Evolutionary conservation across 2,113 vertebrate species (phyloP).

Genomic region (Peromyscus maniculatus): DNA sequence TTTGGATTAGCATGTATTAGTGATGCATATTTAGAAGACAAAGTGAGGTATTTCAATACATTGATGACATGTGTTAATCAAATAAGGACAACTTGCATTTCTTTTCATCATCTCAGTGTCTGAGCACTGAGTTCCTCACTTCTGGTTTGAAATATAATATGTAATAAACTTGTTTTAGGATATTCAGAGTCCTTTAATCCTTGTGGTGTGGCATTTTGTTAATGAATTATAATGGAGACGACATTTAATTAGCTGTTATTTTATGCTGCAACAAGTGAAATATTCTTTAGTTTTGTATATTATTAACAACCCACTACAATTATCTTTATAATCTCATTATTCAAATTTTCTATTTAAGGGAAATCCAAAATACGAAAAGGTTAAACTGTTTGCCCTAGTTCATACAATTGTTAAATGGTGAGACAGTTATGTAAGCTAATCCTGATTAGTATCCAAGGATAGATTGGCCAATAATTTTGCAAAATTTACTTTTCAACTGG

Average conservation of each 20-base stretch:
- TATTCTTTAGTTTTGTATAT: neutral
- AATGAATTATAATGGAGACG: slow-evolving; percentile 23
- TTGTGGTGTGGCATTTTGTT: slow-evolving; percentile 9
- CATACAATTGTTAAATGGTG: neutral
- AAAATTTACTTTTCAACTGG: neutral
- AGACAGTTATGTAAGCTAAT: neutral
- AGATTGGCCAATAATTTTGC: neutral
- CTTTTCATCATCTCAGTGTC: neutral
- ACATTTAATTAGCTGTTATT: neutral
- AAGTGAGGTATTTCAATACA: neutral
- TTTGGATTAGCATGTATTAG: neutral
- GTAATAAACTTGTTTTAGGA: neutral
- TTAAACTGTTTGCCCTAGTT: neutral
- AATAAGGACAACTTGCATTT: neutral
- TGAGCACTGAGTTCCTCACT: neutral
- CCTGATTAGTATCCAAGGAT: neutral
- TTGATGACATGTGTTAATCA: too few species aligned
- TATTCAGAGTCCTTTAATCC: neutral
- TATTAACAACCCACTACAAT: neutral
- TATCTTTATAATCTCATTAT: neutral
- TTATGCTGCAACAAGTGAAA: neutral
- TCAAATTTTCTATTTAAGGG: neutral
- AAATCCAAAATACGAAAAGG: neutral
- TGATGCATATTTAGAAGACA: neutral
- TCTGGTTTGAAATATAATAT: neutral